These are phyloP conservation scores for Dynastes hyllus DNA, from an alignment of 2,888 invertebrate genomes.

Conservation along the genomic window DNA sequence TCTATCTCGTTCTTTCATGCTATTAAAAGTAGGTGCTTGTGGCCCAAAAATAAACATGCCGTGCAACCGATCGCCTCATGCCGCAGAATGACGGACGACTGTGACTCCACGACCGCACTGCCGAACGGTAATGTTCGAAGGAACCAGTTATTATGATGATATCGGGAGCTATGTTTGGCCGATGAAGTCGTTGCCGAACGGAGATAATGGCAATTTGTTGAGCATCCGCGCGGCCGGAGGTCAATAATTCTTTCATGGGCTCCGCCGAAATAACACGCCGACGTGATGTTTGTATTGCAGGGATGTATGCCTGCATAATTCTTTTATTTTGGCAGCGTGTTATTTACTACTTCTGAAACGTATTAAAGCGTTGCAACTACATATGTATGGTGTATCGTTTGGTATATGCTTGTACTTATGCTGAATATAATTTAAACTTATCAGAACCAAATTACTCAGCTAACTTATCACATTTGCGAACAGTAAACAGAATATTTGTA, in stretches of 20 bases:
- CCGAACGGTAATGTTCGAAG: conserved; percentile 29
- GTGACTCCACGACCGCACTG: not conserved
- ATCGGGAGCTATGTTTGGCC: conserved; percentile 33
- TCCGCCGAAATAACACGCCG: not conserved
- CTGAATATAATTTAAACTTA: no score
- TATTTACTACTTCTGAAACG: no score
- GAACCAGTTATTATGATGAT: conserved; percentile 32
- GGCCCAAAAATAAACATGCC: conserved; percentile 36
- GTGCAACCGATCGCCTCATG: not conserved
- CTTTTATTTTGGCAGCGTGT: no score
- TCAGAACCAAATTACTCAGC: no score
- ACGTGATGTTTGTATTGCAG: conserved; percentile 14
- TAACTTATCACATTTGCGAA: no score
- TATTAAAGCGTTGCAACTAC: no score
- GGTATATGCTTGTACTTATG: no score
- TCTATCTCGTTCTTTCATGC: not conserved
- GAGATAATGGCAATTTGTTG: conserved; percentile 38
- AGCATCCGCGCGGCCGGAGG: conserved; percentile 11
- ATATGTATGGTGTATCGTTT: no score
- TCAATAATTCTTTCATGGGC: conserved; percentile 23
- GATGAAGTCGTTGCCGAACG: conserved; percentile 37
- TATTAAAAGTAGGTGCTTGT: conserved; percentile 30
- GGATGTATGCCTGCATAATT: not conserved
- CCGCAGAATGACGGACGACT: conserved; percentile 33
- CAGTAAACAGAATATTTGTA: no score